Evolutionary conservation across 2,888 invertebrate species (phyloP).

Genomic region (Sthenelais limicola): DNA sequence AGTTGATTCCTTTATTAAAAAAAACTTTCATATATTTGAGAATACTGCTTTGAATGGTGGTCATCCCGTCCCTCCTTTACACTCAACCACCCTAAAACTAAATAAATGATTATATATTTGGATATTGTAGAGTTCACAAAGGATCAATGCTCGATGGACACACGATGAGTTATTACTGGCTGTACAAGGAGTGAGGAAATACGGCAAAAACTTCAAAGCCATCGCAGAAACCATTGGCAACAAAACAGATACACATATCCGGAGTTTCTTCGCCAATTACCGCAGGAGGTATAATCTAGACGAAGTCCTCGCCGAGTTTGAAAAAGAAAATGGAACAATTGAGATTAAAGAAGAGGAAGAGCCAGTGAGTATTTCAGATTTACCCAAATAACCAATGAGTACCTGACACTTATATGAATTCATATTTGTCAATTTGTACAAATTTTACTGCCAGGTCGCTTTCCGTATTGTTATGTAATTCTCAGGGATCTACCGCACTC

Average conservation of each 20-base stretch:
- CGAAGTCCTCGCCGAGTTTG: constrained; percentile 80
- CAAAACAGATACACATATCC: constrained; percentile 93
- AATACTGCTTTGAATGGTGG: too few species aligned
- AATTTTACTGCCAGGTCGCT: too few species aligned
- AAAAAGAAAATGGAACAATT: constrained; percentile 56
- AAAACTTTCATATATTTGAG: too few species aligned
- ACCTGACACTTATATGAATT: too few species aligned
- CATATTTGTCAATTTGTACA: too few species aligned
- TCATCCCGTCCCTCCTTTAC: too few species aligned
- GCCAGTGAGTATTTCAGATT: neutral
- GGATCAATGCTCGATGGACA: constrained; percentile 80
- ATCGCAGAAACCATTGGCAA: constrained; percentile 96
- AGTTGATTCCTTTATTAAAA: too few species aligned
- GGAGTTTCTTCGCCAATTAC: constrained; percentile 93
- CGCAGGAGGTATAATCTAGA: constrained; percentile 91
- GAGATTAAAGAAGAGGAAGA: constrained; percentile 28
- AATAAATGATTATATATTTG: too few species aligned
- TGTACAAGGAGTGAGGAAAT: constrained; percentile 82
- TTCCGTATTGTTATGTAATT: too few species aligned
- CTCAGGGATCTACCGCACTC: too few species aligned
- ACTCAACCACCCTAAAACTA: too few species aligned
- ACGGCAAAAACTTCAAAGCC: constrained; percentile 88
- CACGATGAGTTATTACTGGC: constrained; percentile 92
- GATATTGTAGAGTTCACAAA: constrained; percentile 56
- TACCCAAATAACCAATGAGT: too few species aligned